Percentiles rank a stretch among this genome's conserved stretches.
Evolutionary conservation across 2,888 invertebrate genomes (phyloP).

Genomic region (Lasioglossum lativentre): DNA sequence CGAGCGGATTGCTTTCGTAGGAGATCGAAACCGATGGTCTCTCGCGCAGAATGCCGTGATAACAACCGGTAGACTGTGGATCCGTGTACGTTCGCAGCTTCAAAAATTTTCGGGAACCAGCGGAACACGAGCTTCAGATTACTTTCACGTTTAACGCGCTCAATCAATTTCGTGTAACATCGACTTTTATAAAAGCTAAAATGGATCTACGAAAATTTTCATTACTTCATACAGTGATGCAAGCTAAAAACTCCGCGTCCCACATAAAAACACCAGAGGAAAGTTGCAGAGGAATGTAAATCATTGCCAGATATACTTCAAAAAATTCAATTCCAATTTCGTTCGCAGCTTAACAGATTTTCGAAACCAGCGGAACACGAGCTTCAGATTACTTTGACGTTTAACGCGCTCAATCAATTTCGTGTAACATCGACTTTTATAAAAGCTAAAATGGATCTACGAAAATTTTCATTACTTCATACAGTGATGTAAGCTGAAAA

Average conservation of each 20-base stretch:
- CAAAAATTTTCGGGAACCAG: background rate
- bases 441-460: too few species aligned
- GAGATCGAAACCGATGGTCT: constrained; percentile 54
- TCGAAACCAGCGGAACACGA: background rate
- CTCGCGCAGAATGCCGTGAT: background rate
- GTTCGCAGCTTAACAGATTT: background rate
- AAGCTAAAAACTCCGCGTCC: background rate
- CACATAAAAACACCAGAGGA: background rate
- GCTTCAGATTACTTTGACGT: background rate
- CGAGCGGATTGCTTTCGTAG: constrained; percentile 47
- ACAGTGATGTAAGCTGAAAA: too few species aligned
- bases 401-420: background rate
- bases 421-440: too few species aligned
- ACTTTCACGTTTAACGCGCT: background rate
- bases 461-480: too few species aligned
- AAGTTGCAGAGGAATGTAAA: background rate
- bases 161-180: background rate
- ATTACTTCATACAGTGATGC: background rate
- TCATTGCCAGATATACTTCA: too few species aligned
- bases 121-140: background rate
- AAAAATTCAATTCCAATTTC: too few species aligned
- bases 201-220: background rate
- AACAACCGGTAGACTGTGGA: constrained; percentile 16
- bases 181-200: background rate
- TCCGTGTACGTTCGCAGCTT: background rate